Evolutionary conservation across 1,140 invertebrate species (phyloP).

Genomic region (Cyphomyrmex costatus): DNA sequence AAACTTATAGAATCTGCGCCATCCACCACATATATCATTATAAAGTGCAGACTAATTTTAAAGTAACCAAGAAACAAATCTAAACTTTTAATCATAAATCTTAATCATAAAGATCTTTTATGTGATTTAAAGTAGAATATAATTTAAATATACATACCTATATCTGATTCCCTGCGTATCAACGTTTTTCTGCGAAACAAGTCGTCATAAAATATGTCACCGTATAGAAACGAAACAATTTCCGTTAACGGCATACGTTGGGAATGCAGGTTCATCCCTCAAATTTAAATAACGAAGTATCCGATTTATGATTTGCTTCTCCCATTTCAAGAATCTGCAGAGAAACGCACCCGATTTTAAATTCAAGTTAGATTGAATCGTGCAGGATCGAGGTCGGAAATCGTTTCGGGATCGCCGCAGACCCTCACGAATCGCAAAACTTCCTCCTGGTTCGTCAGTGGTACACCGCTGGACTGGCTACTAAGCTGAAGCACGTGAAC

Average conservation of each 20-base stretch:
- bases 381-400: constrained; percentile 48
- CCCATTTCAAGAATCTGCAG: constrained; percentile 17
- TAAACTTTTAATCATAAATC: constrained; percentile 14
- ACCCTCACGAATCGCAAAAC: constrained; percentile 59
- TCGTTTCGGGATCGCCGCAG: constrained; percentile 52
- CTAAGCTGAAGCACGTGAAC: constrained; percentile 27
- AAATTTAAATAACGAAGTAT: constrained; percentile 28
- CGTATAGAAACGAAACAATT: constrained; percentile 44
- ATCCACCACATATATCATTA: background rate
- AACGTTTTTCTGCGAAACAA: constrained; percentile 42
- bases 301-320: constrained; percentile 44
- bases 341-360: constrained; percentile 14
- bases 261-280: background rate
- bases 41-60: background rate
- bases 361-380: constrained; percentile 70
- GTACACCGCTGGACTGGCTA: constrained; percentile 26
- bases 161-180: constrained; percentile 20
- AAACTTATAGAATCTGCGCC: background rate
- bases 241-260: constrained; percentile 31
- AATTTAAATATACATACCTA: constrained; percentile 19
- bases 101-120: background rate
- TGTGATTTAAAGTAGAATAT: background rate
- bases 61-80: background rate
- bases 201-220: constrained; percentile 16
- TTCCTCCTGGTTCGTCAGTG: constrained; percentile 44